Evolutionary conservation across 2,113 vertebrate genomes (phyloP).

Genomic region (Enhydra lutris): DNA sequence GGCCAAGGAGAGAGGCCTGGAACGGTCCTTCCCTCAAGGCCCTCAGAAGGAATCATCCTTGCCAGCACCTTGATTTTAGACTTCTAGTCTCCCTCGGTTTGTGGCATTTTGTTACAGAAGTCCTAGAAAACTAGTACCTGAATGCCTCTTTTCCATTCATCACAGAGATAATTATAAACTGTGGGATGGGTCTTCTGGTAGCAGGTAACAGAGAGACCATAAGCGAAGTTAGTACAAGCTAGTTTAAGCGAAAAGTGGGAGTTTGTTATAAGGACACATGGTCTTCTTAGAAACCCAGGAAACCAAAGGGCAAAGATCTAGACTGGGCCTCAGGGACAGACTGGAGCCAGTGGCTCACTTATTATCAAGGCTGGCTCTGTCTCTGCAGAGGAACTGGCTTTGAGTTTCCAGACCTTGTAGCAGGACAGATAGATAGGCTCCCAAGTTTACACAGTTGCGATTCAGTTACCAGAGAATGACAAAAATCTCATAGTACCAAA

Average conservation of each 20-base stretch:
- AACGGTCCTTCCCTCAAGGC: not conserved
- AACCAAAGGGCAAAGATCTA: not conserved
- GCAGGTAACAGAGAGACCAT: not conserved
- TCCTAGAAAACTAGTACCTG: not conserved
- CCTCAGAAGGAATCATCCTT: not conserved
- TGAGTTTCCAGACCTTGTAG: not conserved
- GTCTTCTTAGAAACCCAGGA: not conserved
- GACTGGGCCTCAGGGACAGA: not conserved
- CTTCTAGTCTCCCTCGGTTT: not conserved
- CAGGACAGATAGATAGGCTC: not conserved
- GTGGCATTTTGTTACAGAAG: not conserved
- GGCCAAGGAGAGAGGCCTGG: not conserved
- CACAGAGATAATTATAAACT: not conserved
- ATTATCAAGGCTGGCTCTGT: not conserved
- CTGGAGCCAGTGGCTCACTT: not conserved
- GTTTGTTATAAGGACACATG: not conserved
- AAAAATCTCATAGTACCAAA: not conserved
- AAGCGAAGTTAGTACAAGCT: not conserved
- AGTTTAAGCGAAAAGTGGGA: not conserved
- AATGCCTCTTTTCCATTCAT: not conserved
- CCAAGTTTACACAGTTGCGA: not conserved
- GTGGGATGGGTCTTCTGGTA: not conserved
- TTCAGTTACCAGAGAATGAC: not conserved
- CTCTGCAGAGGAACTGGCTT: not conserved
- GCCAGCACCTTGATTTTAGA: not conserved